Evolutionary conservation across 2,888 invertebrate species (phyloP), one percentile per base, ranked within the genome.

Genomic region (Liposcelis brunnea): DNA sequence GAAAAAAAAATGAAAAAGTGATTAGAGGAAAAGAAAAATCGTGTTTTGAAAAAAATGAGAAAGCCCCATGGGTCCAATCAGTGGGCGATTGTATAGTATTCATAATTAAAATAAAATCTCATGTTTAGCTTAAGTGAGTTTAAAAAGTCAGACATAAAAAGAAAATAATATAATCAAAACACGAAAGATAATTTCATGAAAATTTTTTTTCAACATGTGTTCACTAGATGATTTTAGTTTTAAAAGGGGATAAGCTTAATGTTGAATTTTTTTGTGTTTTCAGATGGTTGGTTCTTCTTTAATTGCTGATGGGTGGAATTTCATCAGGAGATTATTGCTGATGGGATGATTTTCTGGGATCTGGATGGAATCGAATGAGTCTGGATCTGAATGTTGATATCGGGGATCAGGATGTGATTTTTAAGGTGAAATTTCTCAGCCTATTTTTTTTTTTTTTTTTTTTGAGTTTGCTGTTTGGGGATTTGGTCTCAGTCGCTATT

Each of bases 111-210:
- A 35, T 16, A 15, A 35, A 35, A 35, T 15, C 35, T 16, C 10
- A 35, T 35, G 15, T 16, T 35, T 35, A 35, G 16, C 35, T 35
- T 35, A 35, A 7, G 5, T 26, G 35, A 7, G 7, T 16, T 14
- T 35, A 16, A 15, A 15, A 16, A 35, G 35, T 35, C 35, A 35
- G 35, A 35, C 35, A 35, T 35, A 35, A 35, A 35, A 35, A 35
- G 35, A 35, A 35, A 35, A 35, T 35, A 35, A 35, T 14, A 35
- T 35, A 35, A 14, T 35, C 35, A 35, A 14, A 35, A 35, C 35
- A 35, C 35, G 35, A 35, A 15, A 35, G 35, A 35, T 35, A 35
- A 35, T 35, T 35, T 35, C 35, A 35, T 16, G 35, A 35, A 35
- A 14, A 35, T 35, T 35, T 35, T 35, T 35, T 35, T 35, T 35